Evolutionary conservation across 1,140 invertebrate species (phyloP), one percentile per base, ranked within the genome.

Genomic region (Cherax quadricarinatus): DNA sequence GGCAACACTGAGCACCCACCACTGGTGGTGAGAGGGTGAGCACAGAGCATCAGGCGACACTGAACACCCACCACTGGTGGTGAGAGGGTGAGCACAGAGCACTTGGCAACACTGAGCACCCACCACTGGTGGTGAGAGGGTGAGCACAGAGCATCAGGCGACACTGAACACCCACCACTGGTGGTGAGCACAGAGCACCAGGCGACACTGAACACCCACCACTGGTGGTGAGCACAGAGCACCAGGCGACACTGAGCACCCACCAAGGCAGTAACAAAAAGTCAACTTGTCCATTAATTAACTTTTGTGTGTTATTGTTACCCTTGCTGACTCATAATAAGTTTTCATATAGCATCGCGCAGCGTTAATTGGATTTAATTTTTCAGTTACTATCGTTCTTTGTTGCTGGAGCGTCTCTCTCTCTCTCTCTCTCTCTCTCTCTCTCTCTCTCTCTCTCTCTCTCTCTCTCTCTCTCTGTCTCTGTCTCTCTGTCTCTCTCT

Each of bases 281-380:
- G 66, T 90, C 66, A 75, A 62, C 70, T 84, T 75, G 81, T 75
- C 81, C 81, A 90, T 90, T 84, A 62, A 90, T 90, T 90, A 90
- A 90, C 81, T 90, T 90, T 90, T 90, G 81, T 84, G 81, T 73
- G 88, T 57, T 73, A 90, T 90, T 90, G 88, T 90, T 90, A 57
- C 70, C 53, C 62, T 70, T 60, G 80, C 51, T 14, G 66, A 78
- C 88, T 83, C 88, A 90, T 73, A 90, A 85, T 85, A 83, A 62
- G 80, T 83, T 90, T 73, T 90, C 88, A 90, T 75, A 75, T 84
- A 78, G 73, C 81, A 90, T 73, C 66, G 88, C 70, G 12, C 51
- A 53, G 66, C 81, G 62, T 84, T 90, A 90, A 90, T 90, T 90
- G 88, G 80, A 83, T 73, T 84, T 75, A 84, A 60, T 84, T 60